Conservation (phyloP, 2,797 vertebrate species). For the Sarcoramphus papa region DNA sequence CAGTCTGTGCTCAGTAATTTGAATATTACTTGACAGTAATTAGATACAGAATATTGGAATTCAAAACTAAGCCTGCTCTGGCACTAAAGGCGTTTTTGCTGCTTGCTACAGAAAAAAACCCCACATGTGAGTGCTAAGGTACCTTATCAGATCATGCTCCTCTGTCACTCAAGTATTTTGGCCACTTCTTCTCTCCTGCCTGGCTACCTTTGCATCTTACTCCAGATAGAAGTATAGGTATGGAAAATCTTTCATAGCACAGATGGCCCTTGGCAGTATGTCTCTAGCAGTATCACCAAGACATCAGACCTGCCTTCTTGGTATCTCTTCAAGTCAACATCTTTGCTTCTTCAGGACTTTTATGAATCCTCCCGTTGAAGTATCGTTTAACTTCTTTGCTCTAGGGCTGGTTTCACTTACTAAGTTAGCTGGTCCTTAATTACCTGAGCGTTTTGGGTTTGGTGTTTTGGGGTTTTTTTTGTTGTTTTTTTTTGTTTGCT, state of each 20-base stretch:
- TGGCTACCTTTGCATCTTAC: not conserved
- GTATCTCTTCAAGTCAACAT: not conserved
- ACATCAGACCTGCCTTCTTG: not conserved
- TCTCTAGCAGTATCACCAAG: not conserved
- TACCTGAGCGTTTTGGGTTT: not conserved
- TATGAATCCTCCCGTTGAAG: not conserved
- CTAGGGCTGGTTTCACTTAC: not conserved
- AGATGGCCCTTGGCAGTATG: not conserved
- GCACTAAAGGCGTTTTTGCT: not conserved
- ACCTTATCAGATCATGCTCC: not conserved
- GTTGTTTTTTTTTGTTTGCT: not conserved
- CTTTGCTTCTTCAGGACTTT: not conserved
- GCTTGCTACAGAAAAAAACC: not conserved
- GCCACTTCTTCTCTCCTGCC: not conserved
- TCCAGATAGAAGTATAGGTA: not conserved
- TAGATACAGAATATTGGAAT: not conserved
- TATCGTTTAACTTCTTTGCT: not conserved
- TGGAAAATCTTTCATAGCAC: not conserved
- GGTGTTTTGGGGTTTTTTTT: not conserved
- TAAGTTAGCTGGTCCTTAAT: not conserved
- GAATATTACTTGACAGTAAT: not conserved
- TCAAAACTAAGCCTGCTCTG: not conserved
- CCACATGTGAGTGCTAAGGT: not conserved
- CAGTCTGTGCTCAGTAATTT: not conserved
- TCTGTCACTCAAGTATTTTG: not conserved